Conservation (phyloP, 2,113 vertebrate genomes). For the Cranoglanis bouderius region DNA sequence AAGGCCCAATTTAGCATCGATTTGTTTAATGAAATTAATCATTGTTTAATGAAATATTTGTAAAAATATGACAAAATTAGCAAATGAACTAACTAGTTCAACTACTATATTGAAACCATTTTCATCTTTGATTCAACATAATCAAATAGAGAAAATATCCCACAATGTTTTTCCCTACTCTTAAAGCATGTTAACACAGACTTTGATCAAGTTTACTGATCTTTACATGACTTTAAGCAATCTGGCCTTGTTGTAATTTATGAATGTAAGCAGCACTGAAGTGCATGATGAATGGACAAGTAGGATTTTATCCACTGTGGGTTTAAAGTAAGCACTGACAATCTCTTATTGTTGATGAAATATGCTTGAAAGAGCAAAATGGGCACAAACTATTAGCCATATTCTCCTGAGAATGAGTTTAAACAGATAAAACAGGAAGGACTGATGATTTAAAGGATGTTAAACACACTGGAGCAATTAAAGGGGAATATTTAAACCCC, state of each 20-base stretch:
- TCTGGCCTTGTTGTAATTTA: background rate
- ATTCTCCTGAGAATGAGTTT: slow-evolving; percentile 48
- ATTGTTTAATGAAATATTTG: background rate
- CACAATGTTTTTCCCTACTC: background rate
- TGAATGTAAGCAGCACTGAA: background rate
- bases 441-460: slow-evolving; percentile 44
- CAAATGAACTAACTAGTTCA: background rate
- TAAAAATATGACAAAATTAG: background rate
- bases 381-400: slow-evolving; percentile 54
- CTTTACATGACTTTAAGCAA: background rate
- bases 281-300: background rate
- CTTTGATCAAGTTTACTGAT: background rate
- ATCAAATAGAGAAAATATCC: background rate
- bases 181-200: background rate
- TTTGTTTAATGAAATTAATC: too few species aligned
- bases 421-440: slow-evolving; percentile 42
- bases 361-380: slow-evolving; percentile 31
- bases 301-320: background rate
- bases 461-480: slow-evolving; percentile 40
- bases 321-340: background rate
- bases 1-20: background rate
- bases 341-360: slow-evolving; percentile 19
- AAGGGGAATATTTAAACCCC: slow-evolving; percentile 60
- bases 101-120: background rate
- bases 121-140: background rate